A percentile compares a stretch with the other conserved stretches of the same genome.
Conservation (phyloP, 2,797 vertebrate genomes). For the Megaceryle alcyon region DNA sequence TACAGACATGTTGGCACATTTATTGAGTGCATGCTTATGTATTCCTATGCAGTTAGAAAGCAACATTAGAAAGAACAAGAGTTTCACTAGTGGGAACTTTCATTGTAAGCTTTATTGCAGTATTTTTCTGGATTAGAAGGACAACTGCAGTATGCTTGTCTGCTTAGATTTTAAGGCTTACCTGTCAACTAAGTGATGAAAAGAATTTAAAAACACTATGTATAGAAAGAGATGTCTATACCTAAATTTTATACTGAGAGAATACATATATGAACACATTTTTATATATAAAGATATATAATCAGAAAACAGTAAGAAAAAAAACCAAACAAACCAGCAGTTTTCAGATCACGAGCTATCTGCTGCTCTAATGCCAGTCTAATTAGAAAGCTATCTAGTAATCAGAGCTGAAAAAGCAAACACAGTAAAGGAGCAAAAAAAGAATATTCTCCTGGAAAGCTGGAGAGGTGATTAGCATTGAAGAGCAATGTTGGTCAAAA, state of each 20-base stretch:
- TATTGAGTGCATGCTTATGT: background rate
- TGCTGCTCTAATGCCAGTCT: background rate
- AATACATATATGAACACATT: background rate
- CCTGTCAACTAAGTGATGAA: background rate
- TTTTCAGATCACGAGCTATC: background rate
- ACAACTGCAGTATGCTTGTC: background rate
- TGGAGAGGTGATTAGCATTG: background rate
- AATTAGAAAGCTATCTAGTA: background rate
- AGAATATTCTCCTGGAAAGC: background rate
- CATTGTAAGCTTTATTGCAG: background rate
- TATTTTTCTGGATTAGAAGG: background rate
- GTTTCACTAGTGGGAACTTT: background rate
- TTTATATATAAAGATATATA: background rate
- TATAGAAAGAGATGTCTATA: background rate
- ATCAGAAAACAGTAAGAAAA: background rate
- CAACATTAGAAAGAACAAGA: background rate
- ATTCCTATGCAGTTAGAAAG: background rate
- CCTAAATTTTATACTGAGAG: background rate
- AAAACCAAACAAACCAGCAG: background rate
- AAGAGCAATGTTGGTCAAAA: background rate
- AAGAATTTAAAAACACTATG: background rate
- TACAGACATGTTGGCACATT: background rate
- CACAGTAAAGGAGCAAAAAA: background rate
- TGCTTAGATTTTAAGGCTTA: background rate
- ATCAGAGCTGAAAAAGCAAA: constrained; percentile 3